Conservation (phyloP, 2,888 invertebrate species). For the Lochmaea capreae region DNA sequence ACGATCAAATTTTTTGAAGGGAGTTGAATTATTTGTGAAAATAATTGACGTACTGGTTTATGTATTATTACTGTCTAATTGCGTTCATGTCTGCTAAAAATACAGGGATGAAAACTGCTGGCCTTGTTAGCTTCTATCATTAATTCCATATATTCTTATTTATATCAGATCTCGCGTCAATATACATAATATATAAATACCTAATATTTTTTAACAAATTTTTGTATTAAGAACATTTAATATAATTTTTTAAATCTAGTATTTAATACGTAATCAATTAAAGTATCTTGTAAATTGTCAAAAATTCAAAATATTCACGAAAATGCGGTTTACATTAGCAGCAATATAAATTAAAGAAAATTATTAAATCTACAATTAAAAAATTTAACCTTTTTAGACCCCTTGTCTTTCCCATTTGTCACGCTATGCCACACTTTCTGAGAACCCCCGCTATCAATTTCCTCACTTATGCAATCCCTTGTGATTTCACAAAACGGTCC, state of each 20-base stretch:
- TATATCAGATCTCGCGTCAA: not conserved
- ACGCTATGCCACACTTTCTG: no score
- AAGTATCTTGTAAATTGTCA: slow-evolving; percentile 1
- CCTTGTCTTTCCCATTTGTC: no score
- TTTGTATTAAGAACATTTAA: not conserved
- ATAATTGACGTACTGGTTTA: not conserved
- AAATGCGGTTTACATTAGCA: not conserved
- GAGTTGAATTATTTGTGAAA: no score
- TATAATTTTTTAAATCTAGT: slow-evolving; percentile 9
- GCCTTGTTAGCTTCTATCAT: slow-evolving; percentile 1
- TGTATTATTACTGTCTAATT: slow-evolving; percentile 3
- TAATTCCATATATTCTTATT: not conserved
- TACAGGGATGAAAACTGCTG: slow-evolving; percentile 2
- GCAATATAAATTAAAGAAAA: not conserved
- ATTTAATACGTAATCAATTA: slow-evolving; percentile 14
- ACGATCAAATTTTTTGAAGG: not conserved
- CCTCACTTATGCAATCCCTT: no score
- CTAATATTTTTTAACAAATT: not conserved
- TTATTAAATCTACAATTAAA: no score
- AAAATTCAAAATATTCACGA: not conserved
- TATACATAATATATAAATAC: not conserved
- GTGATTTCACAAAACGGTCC: no score
- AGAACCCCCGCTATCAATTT: no score
- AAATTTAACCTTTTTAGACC: no score
- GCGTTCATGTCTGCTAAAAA: not conserved